Percentiles rank a stretch among this genome's conserved stretches.
These are phyloP conservation scores for Arremon aurantiirostris DNA, from an alignment of 2,797 vertebrate species.

Conservation along the genomic window DNA sequence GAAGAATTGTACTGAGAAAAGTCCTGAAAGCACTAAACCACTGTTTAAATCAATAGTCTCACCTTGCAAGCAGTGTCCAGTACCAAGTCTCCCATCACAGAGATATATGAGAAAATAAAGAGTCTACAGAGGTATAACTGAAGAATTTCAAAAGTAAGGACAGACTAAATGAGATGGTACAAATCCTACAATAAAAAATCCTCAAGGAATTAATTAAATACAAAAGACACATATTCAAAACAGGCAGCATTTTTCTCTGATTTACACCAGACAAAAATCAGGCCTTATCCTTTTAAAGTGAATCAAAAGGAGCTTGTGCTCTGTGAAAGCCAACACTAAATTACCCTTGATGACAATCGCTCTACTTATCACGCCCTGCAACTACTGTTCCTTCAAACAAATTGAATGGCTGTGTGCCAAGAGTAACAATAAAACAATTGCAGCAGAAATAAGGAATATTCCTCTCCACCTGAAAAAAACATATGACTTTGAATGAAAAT, in stretches of 20 bases:
- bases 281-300: neutral
- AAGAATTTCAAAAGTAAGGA: neutral
- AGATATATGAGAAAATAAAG: neutral
- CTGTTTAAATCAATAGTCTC: neutral
- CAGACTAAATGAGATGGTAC: neutral
- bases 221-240: neutral
- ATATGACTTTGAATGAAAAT: neutral
- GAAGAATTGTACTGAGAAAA: neutral
- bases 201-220: conserved; percentile 27
- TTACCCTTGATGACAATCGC: neutral
- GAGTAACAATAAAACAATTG: neutral
- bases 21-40: neutral
- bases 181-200: conserved; percentile 36
- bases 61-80: neutral
- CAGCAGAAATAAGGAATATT: neutral
- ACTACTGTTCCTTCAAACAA: conserved; percentile 27
- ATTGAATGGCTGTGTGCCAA: neutral
- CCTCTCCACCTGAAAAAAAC: neutral
- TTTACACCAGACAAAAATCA: neutral
- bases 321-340: neutral
- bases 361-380: neutral
- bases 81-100: neutral
- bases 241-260: neutral
- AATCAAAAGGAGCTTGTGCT: neutral
- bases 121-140: neutral